These are phyloP conservation scores for Acanthornis magna DNA, from an alignment of 2,797 vertebrate genomes.

Conservation along the genomic window DNA sequence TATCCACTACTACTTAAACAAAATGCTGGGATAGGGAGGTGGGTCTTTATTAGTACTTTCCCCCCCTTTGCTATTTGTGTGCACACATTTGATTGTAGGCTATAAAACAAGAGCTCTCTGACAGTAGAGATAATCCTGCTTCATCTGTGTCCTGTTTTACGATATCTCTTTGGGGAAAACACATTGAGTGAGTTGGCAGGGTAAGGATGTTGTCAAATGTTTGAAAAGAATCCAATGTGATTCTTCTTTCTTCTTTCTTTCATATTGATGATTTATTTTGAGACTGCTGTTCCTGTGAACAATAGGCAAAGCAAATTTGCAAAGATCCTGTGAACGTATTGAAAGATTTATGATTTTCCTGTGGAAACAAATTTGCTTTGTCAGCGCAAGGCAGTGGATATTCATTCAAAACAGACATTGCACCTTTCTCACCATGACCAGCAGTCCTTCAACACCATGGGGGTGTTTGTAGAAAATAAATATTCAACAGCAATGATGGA, in stretches of 20 bases:
- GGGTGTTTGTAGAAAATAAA: background rate
- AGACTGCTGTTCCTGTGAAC: background rate
- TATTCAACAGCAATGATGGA: background rate
- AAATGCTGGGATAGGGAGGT: background rate
- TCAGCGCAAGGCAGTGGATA: background rate
- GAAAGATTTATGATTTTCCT: background rate
- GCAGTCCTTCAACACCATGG: background rate
- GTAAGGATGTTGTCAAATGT: background rate
- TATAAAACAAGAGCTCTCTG: background rate
- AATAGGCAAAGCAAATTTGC: slow-evolving; percentile 5
- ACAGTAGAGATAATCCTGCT: background rate
- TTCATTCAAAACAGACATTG: slow-evolving; percentile 47
- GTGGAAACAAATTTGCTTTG: background rate
- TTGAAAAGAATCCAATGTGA: background rate
- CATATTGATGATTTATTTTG: background rate
- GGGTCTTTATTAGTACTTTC: background rate
- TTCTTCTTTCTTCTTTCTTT: background rate
- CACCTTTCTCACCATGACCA: slow-evolving; percentile 18
- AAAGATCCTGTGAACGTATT: slow-evolving; percentile 15
- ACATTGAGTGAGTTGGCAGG: background rate
- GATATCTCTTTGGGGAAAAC: background rate
- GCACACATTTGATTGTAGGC: background rate
- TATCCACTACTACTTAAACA: too few relatives aligned
- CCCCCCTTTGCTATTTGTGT: background rate
- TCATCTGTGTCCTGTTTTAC: background rate